Conservation (phyloP, 2,888 invertebrate species). For the Tortrix viridana region DNA sequence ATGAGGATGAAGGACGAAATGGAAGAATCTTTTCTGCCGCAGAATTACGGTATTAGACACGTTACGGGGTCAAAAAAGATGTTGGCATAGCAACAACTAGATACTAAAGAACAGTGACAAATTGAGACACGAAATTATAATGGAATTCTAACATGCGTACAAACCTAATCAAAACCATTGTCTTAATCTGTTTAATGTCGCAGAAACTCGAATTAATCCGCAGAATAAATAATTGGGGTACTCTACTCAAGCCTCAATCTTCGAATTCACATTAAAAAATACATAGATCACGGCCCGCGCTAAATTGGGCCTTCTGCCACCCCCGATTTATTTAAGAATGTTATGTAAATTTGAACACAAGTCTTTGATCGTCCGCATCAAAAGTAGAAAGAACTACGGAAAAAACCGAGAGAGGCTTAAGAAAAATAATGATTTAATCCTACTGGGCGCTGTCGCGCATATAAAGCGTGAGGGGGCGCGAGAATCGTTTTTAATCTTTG, state of each 20-base stretch:
- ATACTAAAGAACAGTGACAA: no score
- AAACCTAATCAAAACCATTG: neutral
- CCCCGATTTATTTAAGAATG: constrained; percentile 83
- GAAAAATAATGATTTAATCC: constrained; percentile 86
- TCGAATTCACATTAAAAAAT: constrained; percentile 75
- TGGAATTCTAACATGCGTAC: constrained; percentile 1
- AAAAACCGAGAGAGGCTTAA: constrained; percentile 82
- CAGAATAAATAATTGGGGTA: constrained; percentile 77
- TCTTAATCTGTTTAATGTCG: constrained; percentile 13
- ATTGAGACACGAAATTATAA: no score
- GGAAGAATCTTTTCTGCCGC: no score
- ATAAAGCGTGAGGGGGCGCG: constrained; percentile 75
- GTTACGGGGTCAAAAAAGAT: no score
- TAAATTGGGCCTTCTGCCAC: constrained; percentile 61
- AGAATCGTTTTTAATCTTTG: constrained; percentile 85
- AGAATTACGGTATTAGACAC: no score
- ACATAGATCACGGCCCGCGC: constrained; percentile 62
- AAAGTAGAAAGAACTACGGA: constrained; percentile 79
- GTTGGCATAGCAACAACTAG: no score
- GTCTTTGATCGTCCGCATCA: constrained; percentile 84
- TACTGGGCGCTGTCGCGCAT: constrained; percentile 82
- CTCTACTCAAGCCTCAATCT: constrained; percentile 65
- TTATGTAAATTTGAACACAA: constrained; percentile 84
- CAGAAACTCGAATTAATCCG: constrained; percentile 46
- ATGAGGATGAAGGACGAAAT: no score